Evolutionary conservation across 1,140 invertebrate species (phyloP), one percentile per base, ranked within the genome.

Genomic region (Metaphire vulgaris): DNA sequence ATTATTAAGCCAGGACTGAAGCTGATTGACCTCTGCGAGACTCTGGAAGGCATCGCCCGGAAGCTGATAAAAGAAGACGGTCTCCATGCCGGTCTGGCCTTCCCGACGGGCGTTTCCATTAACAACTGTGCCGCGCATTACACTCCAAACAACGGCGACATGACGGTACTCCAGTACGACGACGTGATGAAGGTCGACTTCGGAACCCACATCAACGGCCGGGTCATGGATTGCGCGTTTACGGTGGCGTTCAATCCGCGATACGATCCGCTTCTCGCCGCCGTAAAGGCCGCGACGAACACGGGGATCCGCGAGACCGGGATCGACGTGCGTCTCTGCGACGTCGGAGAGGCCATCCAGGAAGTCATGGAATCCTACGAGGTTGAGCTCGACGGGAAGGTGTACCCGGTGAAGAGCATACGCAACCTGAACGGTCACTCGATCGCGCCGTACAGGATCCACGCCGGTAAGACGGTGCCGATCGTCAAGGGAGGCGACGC

Each of bases 311-410:
- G 91, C 83, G 88, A 91, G 80, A 92, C 95, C 28, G 97, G 98
- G 70, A 97, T 99, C 80, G 98, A 99, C 88, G 98, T 97, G 0
- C 90, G 94, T 81, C 89, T 99, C 69, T 98, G 97, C 87, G 97
- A 99, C 84, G 92, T 99, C 81, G 98, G 98, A 26, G 93, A 94
- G 81, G 93, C 94, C 1, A 96, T 99, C 82, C 97, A 99, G 85
- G 97, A 99, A 88, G 95, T 97, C 0, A 99, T 99, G 98, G 98
- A 99, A 82, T 98, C 95, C 0, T 98, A 99, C 88, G 98, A 99
- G 89, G 91, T 99, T 1, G 97, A 99, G 87, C 83, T 99, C 29
- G 94, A 99, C 88, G 97, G 98, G 33, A 97, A 98, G 88, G 92
- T 92, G 32, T 98, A 97, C 87, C 94, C 79, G 87, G 92, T 99